Evolutionary conservation across 2,888 invertebrate genomes (phyloP), one percentile per base, ranked within the genome.

Genomic region (Priapulus caudatus): DNA sequence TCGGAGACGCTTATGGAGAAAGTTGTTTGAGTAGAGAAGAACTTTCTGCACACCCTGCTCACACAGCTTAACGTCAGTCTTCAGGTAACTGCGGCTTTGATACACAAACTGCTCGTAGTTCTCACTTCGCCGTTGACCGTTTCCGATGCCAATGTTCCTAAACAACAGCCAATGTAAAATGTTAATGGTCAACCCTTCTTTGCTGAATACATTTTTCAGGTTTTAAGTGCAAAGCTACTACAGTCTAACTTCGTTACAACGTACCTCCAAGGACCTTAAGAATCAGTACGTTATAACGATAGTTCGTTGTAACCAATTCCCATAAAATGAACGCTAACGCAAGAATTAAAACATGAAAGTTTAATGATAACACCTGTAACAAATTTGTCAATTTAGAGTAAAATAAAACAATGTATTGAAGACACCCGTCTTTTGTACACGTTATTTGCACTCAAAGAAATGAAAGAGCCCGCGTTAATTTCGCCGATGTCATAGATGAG

Each of bases 11-110:
- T 69, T 70, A 56, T 68, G 68, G 2, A 70, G 60, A 52, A 70
- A 70, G 58, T 70, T 70, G 55, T 70, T 70, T n/a, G 70, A 70
- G 56, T 70, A 70, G 48, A 62, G 52, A 2, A 70, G 63, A 43
- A 70, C 58, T 48, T 59, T 62, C 55, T 70, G 69, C 3, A 63
- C 60, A 1, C 66, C 68, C 44, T 65, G 58, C 54, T 69, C 70
- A 60, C 70, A 70, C 18, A 70, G 58, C 4, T 62, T 52, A 20
- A 67, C 47, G 2, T 64, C 58, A 3, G 62, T 59, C 48, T 63
- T 62, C 46, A 70, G 57, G 19, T 59, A 54, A 4, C 52, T 45
- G 5, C 70, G 56, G 43, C 66, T 59, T 5, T 53, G 48, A 20
- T 68, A 52, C 2, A 70, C 65, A 61, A 66, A 70, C 18, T 60